Evolutionary conservation across 92 coral and sea anemone species (phyloP).

Genomic region (Porites rus): DNA sequence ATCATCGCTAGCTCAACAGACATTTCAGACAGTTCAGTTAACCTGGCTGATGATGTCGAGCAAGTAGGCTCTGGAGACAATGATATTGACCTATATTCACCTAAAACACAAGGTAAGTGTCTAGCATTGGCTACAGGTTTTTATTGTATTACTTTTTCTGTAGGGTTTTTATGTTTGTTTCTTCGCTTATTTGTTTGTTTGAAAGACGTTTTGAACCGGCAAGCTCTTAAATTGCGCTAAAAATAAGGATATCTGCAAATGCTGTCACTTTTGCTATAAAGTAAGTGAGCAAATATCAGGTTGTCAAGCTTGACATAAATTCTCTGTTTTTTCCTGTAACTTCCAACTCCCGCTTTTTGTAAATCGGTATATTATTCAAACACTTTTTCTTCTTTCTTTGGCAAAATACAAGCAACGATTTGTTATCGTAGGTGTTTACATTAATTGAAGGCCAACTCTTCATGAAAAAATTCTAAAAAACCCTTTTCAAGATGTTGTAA

Average conservation of each 20-base stretch:
- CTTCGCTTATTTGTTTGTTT: not conserved
- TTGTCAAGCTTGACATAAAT: too few relatives aligned
- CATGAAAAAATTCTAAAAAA: too few relatives aligned
- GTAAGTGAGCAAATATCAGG: too few relatives aligned
- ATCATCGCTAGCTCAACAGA: not conserved
- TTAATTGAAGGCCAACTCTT: too few relatives aligned
- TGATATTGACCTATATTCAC: not conserved
- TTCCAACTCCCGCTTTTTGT: too few relatives aligned
- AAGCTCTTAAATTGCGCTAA: not conserved
- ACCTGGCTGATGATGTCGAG: not conserved
- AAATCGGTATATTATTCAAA: too few relatives aligned
- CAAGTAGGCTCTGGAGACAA: not conserved
- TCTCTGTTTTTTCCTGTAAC: too few relatives aligned
- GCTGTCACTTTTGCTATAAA: not conserved
- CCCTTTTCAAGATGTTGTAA: too few relatives aligned
- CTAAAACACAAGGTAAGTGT: constrained; percentile 3
- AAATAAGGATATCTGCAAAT: constrained; percentile 13
- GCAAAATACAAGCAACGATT: too few relatives aligned
- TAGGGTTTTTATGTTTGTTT: constrained; percentile 1
- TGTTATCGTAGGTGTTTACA: too few relatives aligned
- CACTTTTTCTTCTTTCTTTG: too few relatives aligned
- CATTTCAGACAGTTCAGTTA: not conserved
- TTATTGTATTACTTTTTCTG: too few relatives aligned
- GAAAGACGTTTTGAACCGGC: constrained; percentile 10
- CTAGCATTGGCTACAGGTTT: not conserved